A percentile compares a stretch with the other conserved stretches of the same genome.
Conservation (phyloP, 64 coral and sea anemone genomes). For the Pachyseris speciosa region DNA sequence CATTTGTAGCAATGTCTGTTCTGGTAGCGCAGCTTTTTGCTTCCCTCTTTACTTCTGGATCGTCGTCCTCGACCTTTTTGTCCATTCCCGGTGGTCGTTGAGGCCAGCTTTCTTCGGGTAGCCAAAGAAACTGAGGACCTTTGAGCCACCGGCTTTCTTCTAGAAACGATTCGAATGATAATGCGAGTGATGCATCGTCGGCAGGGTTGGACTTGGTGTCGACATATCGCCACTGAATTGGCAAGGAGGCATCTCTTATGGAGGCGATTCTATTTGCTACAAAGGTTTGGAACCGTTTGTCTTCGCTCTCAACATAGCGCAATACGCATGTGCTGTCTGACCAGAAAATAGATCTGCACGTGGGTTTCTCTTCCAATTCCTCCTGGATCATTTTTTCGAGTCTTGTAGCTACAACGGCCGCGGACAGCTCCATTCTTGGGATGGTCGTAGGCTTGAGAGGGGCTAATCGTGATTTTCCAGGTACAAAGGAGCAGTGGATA, state of each 20-base stretch:
- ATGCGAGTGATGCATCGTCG: neutral
- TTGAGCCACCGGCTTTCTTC: neutral
- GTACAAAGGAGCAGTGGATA: too few relatives aligned
- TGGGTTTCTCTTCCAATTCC: too few relatives aligned
- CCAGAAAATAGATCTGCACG: too few relatives aligned
- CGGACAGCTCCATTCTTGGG: too few relatives aligned
- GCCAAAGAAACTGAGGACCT: neutral
- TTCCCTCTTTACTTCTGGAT: slow-evolving; percentile 22
- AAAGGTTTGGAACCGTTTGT: neutral
- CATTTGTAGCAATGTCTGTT: neutral
- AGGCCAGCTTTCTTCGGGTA: neutral
- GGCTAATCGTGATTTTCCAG: too few relatives aligned
- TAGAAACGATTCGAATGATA: neutral
- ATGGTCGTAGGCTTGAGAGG: too few relatives aligned
- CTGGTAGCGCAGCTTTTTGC: neutral
- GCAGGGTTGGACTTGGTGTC: neutral
- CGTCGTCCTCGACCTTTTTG: neutral
- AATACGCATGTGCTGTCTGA: too few relatives aligned
- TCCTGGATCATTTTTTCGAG: too few relatives aligned
- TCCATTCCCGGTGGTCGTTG: neutral
- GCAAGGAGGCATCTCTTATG: neutral
- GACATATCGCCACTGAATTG: neutral
- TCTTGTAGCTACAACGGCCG: too few relatives aligned
- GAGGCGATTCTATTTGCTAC: neutral
- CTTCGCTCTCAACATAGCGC: too few relatives aligned